These are phyloP conservation scores for Equus quagga DNA, from an alignment of 2,113 vertebrate genomes.

Conservation along the genomic window DNA sequence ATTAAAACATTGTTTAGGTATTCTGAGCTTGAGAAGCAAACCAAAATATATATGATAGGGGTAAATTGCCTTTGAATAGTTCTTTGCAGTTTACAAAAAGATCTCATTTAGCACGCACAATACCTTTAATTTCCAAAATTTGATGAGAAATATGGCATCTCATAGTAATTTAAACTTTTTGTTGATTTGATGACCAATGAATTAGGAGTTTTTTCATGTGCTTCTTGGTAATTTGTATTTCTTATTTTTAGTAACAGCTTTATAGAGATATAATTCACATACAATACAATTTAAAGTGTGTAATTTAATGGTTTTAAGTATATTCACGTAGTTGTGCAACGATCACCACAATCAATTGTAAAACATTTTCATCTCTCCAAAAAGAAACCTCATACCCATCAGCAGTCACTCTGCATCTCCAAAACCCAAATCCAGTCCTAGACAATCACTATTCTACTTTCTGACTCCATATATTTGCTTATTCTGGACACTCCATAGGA, in stretches of 20 bases:
- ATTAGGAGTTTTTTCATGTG: neutral
- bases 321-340: neutral
- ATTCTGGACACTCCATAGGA: neutral
- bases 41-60: neutral
- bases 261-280: neutral
- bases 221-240: constrained; percentile 44
- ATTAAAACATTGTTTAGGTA: neutral
- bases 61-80: neutral
- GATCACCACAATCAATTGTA: neutral
- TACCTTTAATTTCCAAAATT: constrained; percentile 11
- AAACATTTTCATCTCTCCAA: neutral
- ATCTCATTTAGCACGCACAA: neutral
- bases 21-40: constrained; percentile 32
- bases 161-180: neutral
- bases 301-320: neutral
- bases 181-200: neutral
- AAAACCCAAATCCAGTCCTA: neutral
- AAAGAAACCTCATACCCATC: neutral
- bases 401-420: neutral
- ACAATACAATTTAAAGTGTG: neutral
- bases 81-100: neutral
- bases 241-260: neutral
- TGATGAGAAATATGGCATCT: neutral
- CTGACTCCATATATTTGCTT: neutral
- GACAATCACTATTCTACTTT: neutral